Conservation (phyloP, 2,113 vertebrate genomes). For the Glaucomys volans region DNA sequence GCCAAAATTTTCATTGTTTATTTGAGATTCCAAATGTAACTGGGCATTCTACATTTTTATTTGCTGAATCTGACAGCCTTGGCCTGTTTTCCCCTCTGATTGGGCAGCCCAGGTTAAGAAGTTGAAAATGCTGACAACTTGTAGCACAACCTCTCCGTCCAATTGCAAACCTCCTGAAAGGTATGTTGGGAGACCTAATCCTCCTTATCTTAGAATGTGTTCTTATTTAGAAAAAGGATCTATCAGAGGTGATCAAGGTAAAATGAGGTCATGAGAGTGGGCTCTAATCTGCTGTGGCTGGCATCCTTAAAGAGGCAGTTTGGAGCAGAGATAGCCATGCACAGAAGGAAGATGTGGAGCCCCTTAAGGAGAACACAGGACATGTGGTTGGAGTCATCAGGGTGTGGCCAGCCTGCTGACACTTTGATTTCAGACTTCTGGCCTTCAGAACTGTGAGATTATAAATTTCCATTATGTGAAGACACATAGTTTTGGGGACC, state of each 20-base stretch:
- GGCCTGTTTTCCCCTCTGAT: neutral
- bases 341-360: neutral
- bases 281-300: neutral
- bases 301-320: neutral
- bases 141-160: neutral
- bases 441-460: neutral
- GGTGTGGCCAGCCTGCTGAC: neutral
- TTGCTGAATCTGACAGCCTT: neutral
- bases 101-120: neutral
- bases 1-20: neutral
- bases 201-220: neutral
- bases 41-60: neutral
- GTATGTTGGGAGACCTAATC: neutral
- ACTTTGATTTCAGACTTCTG: neutral
- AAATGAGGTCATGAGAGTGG: neutral
- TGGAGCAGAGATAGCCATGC: neutral
- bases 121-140: neutral
- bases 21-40: neutral
- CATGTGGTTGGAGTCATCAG: neutral
- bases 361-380: rapidly evolving
- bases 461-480: neutral
- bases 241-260: neutral
- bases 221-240: neutral
- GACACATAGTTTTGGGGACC: neutral
- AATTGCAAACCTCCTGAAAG: neutral